Evolutionary conservation across 2,113 vertebrate genomes (phyloP), one percentile per base, ranked within the genome.

Genomic region (Acanthochromis polyacanthus): DNA sequence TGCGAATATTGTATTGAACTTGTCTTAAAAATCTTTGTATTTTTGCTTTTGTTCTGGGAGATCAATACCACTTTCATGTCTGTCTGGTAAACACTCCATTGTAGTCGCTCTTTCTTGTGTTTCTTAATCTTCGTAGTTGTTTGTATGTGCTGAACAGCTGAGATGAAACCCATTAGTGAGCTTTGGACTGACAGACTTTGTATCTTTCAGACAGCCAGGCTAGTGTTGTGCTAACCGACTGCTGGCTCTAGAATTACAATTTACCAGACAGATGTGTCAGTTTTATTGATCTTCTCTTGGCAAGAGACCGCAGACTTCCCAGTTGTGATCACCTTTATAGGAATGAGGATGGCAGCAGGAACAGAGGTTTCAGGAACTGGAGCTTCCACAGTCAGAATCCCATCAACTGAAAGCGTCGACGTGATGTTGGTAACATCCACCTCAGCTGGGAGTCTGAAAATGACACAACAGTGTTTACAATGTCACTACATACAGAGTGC

Each of bases 331-430:
- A 92, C 94, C 91, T 94, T 92, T 65, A 95, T 82, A 4, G 94
- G 92, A 43, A 95, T 92, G 62, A 78, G 30, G 22, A 89, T 30
- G 59, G 91, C 59, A 28, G 87, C 68, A n/a, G 87, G 71, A 64
- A 73, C 64, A 3, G 83, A 70, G 0, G 81, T 19, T 19, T 85
- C 57, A 1, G 89, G 78, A 71, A 95, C 88, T 3, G 90, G 87
- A 36, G 89, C 93, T 50, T 95, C 94, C 46, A 95, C 89, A 0
- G 79, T 88, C 71, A 96, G 90, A 62, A 95, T 72, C 0, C 95
- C 95, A 46, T 94, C 93, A 0, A 85, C 84, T 4, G 92, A 94
- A 10, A 95, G 85, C 0, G 48, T 86, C 22, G 95, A 86, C 3
- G 12, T 62, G 4, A 95, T 84, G 61, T 82, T 85, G 25, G 87